Evolutionary conservation across 2,797 vertebrate genomes (phyloP).

Genomic region (Sphenodon punctatus): DNA sequence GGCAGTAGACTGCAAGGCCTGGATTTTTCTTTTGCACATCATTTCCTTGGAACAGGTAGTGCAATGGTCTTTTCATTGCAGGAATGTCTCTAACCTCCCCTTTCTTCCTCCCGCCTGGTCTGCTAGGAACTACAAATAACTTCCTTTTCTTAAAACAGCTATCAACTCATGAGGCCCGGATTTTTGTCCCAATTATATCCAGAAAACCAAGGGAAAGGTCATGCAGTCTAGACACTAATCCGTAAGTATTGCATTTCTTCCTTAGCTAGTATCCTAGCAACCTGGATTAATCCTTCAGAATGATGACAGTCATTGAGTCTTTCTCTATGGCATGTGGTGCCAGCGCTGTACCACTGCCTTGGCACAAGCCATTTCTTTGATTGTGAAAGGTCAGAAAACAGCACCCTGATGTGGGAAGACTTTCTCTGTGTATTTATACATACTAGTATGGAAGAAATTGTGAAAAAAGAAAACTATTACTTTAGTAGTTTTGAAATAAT

Average conservation of each 20-base stretch:
- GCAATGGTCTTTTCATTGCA: not conserved
- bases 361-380: not conserved
- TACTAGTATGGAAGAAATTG: not conserved
- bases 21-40: slow-evolving; percentile 56
- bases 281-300: slow-evolving; percentile 12
- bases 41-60: not conserved
- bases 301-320: not conserved
- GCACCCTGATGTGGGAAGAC: not conserved
- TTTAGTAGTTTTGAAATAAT: not conserved
- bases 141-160: not conserved
- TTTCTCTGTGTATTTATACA: not conserved
- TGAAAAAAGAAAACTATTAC: not conserved
- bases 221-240: slow-evolving; percentile 66
- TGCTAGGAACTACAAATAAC: not conserved
- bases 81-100: not conserved
- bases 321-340: not conserved
- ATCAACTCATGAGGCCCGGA: not conserved
- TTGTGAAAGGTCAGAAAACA: not conserved
- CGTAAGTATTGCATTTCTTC: slow-evolving; percentile 19
- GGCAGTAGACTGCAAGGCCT: slow-evolving; percentile 70
- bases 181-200: slow-evolving; percentile 8
- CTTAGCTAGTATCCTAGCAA: slow-evolving; percentile 51
- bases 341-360: not conserved
- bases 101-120: not conserved
- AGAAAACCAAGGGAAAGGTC: slow-evolving; percentile 58